A percentile compares a stretch with the other conserved stretches of the same genome.
phyloP scores from a whole-genome alignment of 2,888 invertebrate genomes.

The Drosophila mimetica region DNA sequence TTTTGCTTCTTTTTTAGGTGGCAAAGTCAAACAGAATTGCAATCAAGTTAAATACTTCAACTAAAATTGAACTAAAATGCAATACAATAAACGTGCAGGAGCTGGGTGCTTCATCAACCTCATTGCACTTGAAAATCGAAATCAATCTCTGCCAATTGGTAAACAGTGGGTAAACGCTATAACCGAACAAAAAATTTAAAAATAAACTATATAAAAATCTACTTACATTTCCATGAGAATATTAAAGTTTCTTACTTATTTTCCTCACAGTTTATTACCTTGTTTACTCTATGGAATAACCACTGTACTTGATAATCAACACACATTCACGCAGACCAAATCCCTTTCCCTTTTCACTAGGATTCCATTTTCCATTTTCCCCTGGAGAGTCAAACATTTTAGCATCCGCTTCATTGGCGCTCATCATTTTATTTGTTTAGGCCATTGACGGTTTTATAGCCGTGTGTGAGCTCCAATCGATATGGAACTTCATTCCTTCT shows the following conservation, averaged over 20 bases:
- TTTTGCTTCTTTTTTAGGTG: slow-evolving; percentile 5
- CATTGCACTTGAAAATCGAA: slow-evolving; percentile 42
- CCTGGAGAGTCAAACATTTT: slow-evolving; percentile 55
- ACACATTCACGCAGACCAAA: slow-evolving; percentile 12
- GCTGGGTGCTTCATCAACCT: slow-evolving; percentile 35
- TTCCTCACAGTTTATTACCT: background rate
- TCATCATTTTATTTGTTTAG: slow-evolving; percentile 80
- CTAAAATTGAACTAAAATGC: slow-evolving; percentile 54
- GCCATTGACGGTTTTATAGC: slow-evolving; percentile 56
- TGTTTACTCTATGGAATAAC: background rate
- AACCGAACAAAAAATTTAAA: background rate
- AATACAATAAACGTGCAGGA: slow-evolving; percentile 28
- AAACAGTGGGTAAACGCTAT: slow-evolving; percentile 5
- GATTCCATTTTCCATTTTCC: background rate
- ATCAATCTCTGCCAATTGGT: slow-evolving; percentile 45
- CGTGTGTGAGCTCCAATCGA: slow-evolving; percentile 60
- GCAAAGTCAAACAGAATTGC: slow-evolving; percentile 57
- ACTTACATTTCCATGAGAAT: too few species aligned
- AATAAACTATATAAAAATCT: background rate
- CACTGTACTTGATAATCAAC: slow-evolving; percentile 52
- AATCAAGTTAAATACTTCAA: slow-evolving; percentile 66
- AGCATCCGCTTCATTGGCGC: slow-evolving; percentile 75
- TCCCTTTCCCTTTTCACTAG: background rate
- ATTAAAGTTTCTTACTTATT: too few species aligned
- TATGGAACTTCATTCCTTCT: slow-evolving; percentile 60